A percentile compares a stretch with the other conserved stretches of the same genome.
phyloP scores from a whole-genome alignment of 2,888 invertebrate genomes.

The Steromphala cineraria region DNA sequence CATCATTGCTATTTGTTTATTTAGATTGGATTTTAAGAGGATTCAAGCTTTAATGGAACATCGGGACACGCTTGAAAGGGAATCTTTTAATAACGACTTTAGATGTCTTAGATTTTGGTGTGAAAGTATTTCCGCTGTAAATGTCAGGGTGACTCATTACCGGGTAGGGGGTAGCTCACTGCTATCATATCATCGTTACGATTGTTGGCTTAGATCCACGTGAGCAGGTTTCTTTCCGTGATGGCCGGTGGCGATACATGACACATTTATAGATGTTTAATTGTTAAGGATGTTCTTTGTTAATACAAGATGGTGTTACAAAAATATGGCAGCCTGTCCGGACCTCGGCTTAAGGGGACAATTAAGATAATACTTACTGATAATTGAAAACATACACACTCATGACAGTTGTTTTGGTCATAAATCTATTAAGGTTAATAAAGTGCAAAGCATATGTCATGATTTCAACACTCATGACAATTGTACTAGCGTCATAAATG shows the following conservation, averaged over 20 bases:
- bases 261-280: background rate
- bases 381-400: too few species aligned
- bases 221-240: too few species aligned
- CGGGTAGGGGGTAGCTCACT: background rate
- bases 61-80: background rate
- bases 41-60: background rate
- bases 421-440: too few species aligned
- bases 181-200: background rate
- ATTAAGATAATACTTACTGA: too few species aligned
- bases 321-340: background rate
- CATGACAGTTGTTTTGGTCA: too few species aligned
- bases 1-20: slow-evolving; percentile 17
- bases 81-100: background rate
- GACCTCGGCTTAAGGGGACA: too few species aligned
- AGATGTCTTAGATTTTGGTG: background rate
- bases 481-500: too few species aligned
- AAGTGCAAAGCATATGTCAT: too few species aligned
- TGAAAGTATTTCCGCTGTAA: slow-evolving; percentile 7
- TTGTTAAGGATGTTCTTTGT: slow-evolving; percentile 16
- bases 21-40: slow-evolving; percentile 2
- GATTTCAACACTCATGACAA: too few species aligned
- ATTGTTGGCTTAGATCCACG: background rate
- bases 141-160: background rate
- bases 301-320: background rate
- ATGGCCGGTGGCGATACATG: slow-evolving; percentile 5